These are phyloP conservation scores for Peromyscus maniculatus DNA, from an alignment of 2,113 vertebrate genomes.

Conservation along the genomic window DNA sequence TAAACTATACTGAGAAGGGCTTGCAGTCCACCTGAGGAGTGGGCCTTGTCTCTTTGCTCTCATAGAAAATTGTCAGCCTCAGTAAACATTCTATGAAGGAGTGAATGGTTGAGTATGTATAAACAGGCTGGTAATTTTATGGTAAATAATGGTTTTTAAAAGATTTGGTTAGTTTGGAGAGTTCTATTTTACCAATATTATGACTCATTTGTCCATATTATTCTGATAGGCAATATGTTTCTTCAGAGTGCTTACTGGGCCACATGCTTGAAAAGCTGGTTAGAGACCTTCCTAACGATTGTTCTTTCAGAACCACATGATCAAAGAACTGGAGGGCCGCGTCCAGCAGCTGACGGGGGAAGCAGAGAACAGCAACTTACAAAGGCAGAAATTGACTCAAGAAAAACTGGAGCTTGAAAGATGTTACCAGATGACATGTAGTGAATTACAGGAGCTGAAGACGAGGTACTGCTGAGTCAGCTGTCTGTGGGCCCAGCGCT, in stretches of 20 bases:
- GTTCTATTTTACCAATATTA: conserved; percentile 57
- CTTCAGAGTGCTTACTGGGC: conserved; percentile 69
- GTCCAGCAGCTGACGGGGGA: conserved; percentile 94
- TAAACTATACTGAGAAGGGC: background rate
- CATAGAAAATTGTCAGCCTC: background rate
- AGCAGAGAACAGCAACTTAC: conserved; percentile 91
- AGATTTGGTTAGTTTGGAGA: conserved; percentile 43
- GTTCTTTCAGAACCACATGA: conserved; percentile 90
- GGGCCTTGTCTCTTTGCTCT: background rate
- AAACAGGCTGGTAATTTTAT: conserved; percentile 5
- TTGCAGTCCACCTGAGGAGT: background rate
- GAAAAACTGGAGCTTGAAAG: conserved; percentile 94
- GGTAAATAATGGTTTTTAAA: background rate
- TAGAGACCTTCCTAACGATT: conserved; percentile 73
- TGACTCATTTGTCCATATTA: conserved; percentile 68
- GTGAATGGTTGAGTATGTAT: background rate
- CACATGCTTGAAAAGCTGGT: conserved; percentile 14
- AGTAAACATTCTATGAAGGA: background rate
- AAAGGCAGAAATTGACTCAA: conserved; percentile 92
- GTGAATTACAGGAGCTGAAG: conserved; percentile 93
- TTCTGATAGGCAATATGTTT: conserved; percentile 75
- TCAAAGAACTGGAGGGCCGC: conserved; percentile 92
- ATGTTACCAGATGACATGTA: conserved; percentile 86
- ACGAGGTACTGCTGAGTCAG: conserved; percentile 87
- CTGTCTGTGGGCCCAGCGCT: background rate